phyloP scores from a whole-genome alignment of 2,888 invertebrate species.

The Stenoptilia bipunctidactyla region DNA sequence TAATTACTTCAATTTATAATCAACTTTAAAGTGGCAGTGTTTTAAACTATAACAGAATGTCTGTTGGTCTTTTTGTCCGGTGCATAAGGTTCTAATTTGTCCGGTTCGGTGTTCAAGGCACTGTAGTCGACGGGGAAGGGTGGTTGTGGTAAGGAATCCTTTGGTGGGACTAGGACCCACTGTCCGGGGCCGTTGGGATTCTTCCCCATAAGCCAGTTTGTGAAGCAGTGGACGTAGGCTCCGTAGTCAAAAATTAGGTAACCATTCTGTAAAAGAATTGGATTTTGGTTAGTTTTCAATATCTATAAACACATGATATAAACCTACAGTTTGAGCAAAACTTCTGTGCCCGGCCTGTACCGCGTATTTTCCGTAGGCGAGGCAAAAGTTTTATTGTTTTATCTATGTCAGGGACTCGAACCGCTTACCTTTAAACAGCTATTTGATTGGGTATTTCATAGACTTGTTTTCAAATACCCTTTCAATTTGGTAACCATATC shows the following conservation, averaged over 20 bases:
- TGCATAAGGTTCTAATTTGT: conserved; percentile 77
- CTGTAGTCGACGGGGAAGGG: conserved; percentile 83
- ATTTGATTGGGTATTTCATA: too few species aligned
- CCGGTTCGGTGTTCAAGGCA: conserved; percentile 78
- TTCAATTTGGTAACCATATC: too few species aligned
- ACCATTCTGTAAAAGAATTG: conserved; percentile 74
- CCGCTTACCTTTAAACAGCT: too few species aligned
- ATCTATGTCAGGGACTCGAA: too few species aligned
- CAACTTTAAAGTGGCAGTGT: conserved; percentile 2
- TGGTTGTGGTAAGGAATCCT: conserved; percentile 63
- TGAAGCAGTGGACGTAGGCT: conserved; percentile 79
- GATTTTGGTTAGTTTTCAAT: too few species aligned
- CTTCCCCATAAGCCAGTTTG: conserved; percentile 81
- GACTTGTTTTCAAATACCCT: too few species aligned
- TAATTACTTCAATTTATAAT: conserved; percentile 5
- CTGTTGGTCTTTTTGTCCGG: conserved; percentile 78
- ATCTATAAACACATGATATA: too few species aligned
- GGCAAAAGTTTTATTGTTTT: too few species aligned
- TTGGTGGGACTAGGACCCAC: conserved; percentile 76
- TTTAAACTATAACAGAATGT: conserved; percentile 78
- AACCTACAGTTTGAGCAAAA: too few species aligned
- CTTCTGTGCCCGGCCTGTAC: too few species aligned
- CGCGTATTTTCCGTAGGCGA: too few species aligned
- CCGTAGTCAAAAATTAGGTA: conserved; percentile 76
- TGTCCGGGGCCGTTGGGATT: conserved; percentile 83